phyloP scores from a whole-genome alignment of 2,888 invertebrate genomes.

The Sesia bembeciformis region DNA sequence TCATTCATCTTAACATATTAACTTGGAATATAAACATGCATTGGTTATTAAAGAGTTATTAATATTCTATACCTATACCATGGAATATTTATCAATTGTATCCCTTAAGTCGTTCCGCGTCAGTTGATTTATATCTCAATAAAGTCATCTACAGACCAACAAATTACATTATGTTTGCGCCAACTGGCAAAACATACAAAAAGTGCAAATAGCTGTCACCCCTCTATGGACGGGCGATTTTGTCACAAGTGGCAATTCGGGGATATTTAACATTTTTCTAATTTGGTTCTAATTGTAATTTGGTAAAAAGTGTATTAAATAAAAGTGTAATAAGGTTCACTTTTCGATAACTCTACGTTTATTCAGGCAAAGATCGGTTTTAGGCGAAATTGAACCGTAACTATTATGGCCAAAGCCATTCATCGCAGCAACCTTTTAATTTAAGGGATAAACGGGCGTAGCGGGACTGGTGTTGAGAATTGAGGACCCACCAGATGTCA shows the following conservation, averaged over 20 bases:
- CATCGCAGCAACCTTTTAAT: neutral
- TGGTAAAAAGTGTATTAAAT: neutral
- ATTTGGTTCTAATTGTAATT: neutral
- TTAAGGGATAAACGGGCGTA: neutral
- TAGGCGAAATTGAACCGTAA: neutral
- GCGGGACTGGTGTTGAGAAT: conserved; percentile 3
- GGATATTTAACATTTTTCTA: conserved; percentile 28
- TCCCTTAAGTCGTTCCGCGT: neutral
- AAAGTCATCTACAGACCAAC: conserved; percentile 25
- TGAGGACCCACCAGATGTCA: conserved; percentile 56
- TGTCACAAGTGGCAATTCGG: conserved; percentile 50
- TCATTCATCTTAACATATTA: no score
- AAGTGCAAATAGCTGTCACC: conserved; percentile 48
- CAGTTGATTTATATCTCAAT: conserved; percentile 11
- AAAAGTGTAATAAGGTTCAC: neutral
- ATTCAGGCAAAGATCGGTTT: neutral
- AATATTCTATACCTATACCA: no score
- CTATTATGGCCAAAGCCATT: neutral
- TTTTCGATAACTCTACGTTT: neutral
- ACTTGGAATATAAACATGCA: no score
- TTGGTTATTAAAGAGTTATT: no score
- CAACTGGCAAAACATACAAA: conserved; percentile 46
- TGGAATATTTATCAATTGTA: no score
- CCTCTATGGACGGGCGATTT: conserved; percentile 34
- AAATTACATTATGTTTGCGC: conserved; percentile 35